These are phyloP conservation scores for Schizotus pectinicornis DNA, from an alignment of 2,888 invertebrate species.

Conservation along the genomic window DNA sequence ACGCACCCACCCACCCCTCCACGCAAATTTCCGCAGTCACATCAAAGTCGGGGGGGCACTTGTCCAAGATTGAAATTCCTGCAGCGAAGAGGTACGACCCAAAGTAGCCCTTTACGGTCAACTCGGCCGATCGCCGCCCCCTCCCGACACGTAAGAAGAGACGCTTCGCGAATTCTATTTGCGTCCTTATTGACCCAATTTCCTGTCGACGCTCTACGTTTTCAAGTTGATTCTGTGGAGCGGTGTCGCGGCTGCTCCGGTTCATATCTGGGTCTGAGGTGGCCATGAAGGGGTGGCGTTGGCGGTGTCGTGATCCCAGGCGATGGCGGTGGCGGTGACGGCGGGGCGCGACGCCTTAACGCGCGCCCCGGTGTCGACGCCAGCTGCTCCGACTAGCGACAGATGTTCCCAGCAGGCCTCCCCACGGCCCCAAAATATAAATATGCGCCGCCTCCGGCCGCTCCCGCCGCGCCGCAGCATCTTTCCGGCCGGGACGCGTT, in stretches of 20 bases:
- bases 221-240: neutral
- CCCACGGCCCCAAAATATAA: constrained; percentile 22
- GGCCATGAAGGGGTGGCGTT: constrained; percentile 44
- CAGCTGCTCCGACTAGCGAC: constrained; percentile 45
- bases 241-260: constrained; percentile 38
- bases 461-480: too few relatives aligned
- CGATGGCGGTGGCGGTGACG: constrained; percentile 30
- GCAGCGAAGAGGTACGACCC: neutral
- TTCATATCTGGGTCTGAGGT: constrained; percentile 49
- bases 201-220: neutral
- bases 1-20: too few relatives aligned
- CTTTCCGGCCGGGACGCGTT: too few relatives aligned
- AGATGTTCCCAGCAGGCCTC: constrained; percentile 40
- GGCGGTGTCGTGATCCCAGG: constrained; percentile 46
- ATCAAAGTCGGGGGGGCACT: neutral
- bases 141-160: too few relatives aligned
- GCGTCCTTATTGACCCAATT: constrained; percentile 7
- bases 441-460: constrained; percentile 40
- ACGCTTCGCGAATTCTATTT: neutral
- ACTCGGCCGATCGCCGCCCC: neutral
- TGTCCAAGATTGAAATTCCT: constrained; percentile 1
- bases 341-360: constrained; percentile 47
- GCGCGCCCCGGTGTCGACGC: constrained; percentile 48
- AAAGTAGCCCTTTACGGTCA: constrained; percentile 4
- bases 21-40: too few relatives aligned